These are phyloP conservation scores for Entomobrya proxima DNA, from an alignment of 2,888 invertebrate genomes.

Conservation along the genomic window DNA sequence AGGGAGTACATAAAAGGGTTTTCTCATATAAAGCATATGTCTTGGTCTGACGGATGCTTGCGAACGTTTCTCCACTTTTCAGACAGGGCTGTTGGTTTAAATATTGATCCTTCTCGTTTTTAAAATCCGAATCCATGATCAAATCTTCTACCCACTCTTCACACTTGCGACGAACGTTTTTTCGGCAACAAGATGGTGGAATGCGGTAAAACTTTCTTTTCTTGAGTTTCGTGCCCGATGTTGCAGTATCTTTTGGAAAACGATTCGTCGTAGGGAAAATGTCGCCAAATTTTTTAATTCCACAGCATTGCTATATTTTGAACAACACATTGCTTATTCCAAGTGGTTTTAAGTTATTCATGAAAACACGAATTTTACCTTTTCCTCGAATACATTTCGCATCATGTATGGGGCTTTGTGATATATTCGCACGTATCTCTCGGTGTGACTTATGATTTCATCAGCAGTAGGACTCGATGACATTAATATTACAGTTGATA, in stretches of 20 bases:
- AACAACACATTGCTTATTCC: neutral
- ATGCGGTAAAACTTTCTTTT: slow-evolving; percentile 11
- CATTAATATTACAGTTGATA: neutral
- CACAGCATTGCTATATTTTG: slow-evolving; percentile 62
- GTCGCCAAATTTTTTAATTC: slow-evolving; percentile 36
- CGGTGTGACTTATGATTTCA: slow-evolving; percentile 11
- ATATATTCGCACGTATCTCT: slow-evolving; percentile 5
- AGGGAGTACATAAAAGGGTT: neutral
- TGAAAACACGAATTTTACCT: neutral
- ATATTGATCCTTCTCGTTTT: neutral
- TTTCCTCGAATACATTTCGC: neutral
- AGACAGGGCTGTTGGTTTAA: slow-evolving; percentile 29
- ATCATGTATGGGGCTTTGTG: slow-evolving; percentile 34
- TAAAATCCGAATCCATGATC: neutral
- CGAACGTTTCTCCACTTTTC: neutral
- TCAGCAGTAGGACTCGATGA: neutral
- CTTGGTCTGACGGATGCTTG: neutral
- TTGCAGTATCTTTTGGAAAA: too few species aligned
- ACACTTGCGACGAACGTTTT: neutral
- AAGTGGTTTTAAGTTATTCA: neutral
- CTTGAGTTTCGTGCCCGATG: neutral
- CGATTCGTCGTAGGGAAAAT: too few species aligned
- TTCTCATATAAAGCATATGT: neutral
- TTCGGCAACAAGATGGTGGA: slow-evolving; percentile 37
- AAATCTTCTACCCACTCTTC: neutral